Evolutionary conservation across 2,888 invertebrate species (phyloP).

Genomic region (Balanococcus diminutus): DNA sequence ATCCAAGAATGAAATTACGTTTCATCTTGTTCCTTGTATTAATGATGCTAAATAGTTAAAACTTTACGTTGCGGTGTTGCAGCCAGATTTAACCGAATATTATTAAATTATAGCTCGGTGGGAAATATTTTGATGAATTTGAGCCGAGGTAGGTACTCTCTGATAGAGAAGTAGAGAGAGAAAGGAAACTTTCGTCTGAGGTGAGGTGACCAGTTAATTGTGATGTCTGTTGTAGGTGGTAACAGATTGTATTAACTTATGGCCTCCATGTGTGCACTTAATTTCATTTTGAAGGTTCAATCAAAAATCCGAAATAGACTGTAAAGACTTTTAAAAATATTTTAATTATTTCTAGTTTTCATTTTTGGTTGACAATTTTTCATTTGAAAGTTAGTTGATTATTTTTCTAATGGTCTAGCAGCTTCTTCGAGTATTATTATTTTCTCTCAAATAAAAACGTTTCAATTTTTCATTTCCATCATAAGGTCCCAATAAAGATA

Average conservation of each 20-base stretch:
- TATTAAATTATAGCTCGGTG: not conserved
- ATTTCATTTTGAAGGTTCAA: not conserved
- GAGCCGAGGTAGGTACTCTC: not conserved
- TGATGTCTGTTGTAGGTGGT: no score
- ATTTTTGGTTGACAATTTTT: no score
- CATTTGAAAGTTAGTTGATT: no score
- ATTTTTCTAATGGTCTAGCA: no score
- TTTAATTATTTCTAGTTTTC: no score
- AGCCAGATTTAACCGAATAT: not conserved
- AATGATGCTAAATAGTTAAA: constrained; percentile 23
- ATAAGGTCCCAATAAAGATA: no score
- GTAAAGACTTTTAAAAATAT: no score
- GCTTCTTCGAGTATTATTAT: no score
- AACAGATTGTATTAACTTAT: not conserved
- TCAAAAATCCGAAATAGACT: no score
- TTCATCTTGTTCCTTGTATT: constrained; percentile 31
- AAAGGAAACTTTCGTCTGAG: not conserved
- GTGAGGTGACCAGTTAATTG: not conserved
- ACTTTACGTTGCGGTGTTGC: constrained; percentile 9
- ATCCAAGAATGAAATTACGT: constrained; percentile 24
- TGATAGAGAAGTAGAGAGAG: not conserved
- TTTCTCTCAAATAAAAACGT: no score
- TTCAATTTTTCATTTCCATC: no score
- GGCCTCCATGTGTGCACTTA: no score
- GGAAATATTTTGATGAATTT: not conserved